phyloP scores from a whole-genome alignment of 2,797 vertebrate genomes.

The Enteromius radiatus region DNA sequence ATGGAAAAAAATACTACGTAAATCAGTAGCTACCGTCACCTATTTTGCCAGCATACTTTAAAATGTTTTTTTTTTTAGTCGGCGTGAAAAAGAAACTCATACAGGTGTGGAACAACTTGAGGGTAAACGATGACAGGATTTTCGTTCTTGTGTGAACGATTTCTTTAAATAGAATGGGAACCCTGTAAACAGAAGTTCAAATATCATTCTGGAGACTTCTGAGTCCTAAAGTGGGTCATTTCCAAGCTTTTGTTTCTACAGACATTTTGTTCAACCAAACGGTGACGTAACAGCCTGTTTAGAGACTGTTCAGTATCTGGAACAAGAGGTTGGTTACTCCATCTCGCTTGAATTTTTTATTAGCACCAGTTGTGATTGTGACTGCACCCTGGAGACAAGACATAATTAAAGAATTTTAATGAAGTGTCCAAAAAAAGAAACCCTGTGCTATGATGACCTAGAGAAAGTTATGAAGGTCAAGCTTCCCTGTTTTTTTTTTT shows the following conservation, averaged over 20 bases:
- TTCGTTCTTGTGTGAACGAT: not conserved
- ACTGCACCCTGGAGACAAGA: constrained; percentile 74
- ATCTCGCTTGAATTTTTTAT: constrained; percentile 67
- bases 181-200: not conserved
- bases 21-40: not conserved
- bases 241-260: not conserved
- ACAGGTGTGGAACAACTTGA: not conserved
- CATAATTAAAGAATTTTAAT: constrained; percentile 84
- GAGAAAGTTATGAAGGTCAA: constrained; percentile 74
- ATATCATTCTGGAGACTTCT: not conserved
- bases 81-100: not conserved
- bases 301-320: constrained; percentile 51
- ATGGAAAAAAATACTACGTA: not conserved
- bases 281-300: constrained; percentile 49
- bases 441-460: constrained; percentile 65
- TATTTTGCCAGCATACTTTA: not conserved
- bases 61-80: not conserved
- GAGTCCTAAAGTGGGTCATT: constrained; percentile 2
- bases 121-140: not conserved
- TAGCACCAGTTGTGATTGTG: constrained; percentile 70
- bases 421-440: constrained; percentile 79
- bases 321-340: constrained; percentile 53
- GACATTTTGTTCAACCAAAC: constrained; percentile 15
- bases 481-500: constrained; percentile 35
- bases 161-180: not conserved